phyloP scores from a whole-genome alignment of 2,888 invertebrate genomes.

The Temnothorax rugatulus region DNA sequence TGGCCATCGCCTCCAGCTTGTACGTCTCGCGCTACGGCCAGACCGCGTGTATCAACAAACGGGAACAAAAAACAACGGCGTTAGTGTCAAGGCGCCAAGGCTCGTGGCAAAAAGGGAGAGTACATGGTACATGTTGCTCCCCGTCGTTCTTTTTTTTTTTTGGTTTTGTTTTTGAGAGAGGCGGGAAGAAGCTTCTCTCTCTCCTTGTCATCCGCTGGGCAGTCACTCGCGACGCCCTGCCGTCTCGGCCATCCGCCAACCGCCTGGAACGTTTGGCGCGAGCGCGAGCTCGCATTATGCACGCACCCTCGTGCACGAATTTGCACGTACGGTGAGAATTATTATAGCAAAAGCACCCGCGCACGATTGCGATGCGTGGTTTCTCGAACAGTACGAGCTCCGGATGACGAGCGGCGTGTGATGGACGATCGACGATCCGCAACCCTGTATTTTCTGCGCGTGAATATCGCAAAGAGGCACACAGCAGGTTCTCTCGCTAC shows the following conservation, averaged over 20 bases:
- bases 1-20: slow-evolving; percentile 99
- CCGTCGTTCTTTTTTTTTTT: slow-evolving; percentile 13
- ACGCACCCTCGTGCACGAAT: slow-evolving; percentile 54
- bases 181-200: slow-evolving; percentile 29
- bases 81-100: slow-evolving; percentile 73
- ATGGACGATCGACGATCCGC: slow-evolving; percentile 64
- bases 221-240: slow-evolving; percentile 28
- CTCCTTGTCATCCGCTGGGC: slow-evolving; percentile 10
- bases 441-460: slow-evolving; percentile 64
- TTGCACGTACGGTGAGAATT: slow-evolving; percentile 50
- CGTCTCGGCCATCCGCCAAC: slow-evolving; percentile 27
- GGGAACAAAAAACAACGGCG: slow-evolving; percentile 87
- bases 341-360: slow-evolving; percentile 56
- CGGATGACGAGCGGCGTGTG: slow-evolving; percentile 44
- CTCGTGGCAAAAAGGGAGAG: slow-evolving; percentile 63
- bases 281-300: slow-evolving; percentile 51
- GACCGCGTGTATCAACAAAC: slow-evolving; percentile 86
- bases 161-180: slow-evolving; percentile 6
- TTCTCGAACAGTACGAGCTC: slow-evolving; percentile 56
- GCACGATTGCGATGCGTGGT: slow-evolving; percentile 52
- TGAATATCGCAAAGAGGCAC: slow-evolving; percentile 58
- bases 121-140: slow-evolving; percentile 33
- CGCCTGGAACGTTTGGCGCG: slow-evolving; percentile 45
- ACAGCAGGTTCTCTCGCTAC: slow-evolving; percentile 67
- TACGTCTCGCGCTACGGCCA: slow-evolving; percentile 96